phyloP scores from a whole-genome alignment of 2,113 vertebrate genomes.

The Halcyon senegalensis region DNA sequence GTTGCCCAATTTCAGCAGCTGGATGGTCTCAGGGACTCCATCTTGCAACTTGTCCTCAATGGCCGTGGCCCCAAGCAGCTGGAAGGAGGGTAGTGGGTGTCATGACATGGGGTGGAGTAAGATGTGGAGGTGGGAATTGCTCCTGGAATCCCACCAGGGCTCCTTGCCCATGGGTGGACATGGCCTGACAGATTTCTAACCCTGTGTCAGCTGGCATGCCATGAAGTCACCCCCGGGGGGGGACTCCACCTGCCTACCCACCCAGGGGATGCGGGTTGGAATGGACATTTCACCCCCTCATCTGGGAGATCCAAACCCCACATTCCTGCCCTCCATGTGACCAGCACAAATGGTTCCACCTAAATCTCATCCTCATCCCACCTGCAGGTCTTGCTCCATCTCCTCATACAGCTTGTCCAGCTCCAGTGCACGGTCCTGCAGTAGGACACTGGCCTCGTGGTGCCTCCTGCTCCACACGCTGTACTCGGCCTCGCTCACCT shows the following conservation, averaged over 20 bases:
- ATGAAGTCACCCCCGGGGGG: not conserved
- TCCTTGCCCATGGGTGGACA: not conserved
- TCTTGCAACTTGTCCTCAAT: constrained; percentile 94
- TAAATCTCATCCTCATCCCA: not conserved
- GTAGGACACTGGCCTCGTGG: constrained; percentile 66
- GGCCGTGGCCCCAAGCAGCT: constrained; percentile 92
- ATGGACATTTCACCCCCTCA: not conserved
- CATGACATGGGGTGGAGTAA: not conserved
- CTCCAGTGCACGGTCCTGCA: constrained; percentile 58
- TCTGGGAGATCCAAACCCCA: not conserved
- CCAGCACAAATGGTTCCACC: not conserved
- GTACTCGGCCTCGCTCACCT: constrained; percentile 78
- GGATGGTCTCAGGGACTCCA: constrained; percentile 87
- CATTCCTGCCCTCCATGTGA: not conserved
- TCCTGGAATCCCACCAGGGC: not conserved
- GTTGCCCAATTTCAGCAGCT: constrained; percentile 82
- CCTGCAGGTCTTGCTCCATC: constrained; percentile 87
- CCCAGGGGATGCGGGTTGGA: not conserved
- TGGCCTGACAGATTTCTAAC: not conserved
- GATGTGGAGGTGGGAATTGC: not conserved
- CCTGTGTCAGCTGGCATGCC: not conserved
- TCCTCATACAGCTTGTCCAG: constrained; percentile 84
- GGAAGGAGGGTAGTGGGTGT: not conserved
- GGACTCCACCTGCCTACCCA: not conserved
- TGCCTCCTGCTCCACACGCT: constrained; percentile 78